phyloP scores from a whole-genome alignment of 1,140 invertebrate genomes.

The Pissodes strobi region DNA sequence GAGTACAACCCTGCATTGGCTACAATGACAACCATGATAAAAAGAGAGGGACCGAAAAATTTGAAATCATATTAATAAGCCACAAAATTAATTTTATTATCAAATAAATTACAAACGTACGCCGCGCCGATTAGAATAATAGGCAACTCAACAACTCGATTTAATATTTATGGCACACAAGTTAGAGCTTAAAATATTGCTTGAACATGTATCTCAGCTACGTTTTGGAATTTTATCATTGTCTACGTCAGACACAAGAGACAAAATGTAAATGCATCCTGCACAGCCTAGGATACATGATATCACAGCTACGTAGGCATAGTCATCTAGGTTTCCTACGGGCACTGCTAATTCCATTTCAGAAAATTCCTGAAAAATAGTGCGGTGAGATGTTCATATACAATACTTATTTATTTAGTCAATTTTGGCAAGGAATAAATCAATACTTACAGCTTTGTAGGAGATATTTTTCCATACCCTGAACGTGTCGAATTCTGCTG shows the following conservation, averaged over 20 bases:
- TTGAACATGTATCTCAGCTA: too few relatives aligned
- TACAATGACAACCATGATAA: too few relatives aligned
- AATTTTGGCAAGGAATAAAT: background rate
- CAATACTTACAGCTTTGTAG: slow-evolving; percentile 49
- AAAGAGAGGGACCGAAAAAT: too few relatives aligned
- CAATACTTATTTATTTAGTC: background rate
- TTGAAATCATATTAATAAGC: too few relatives aligned
- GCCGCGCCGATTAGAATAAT: too few relatives aligned
- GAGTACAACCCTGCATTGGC: too few relatives aligned
- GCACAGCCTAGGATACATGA: slow-evolving; percentile 54
- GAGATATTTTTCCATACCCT: slow-evolving; percentile 53
- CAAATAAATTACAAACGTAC: too few relatives aligned
- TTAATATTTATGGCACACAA: too few relatives aligned
- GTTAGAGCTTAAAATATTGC: too few relatives aligned
- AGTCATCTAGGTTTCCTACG: slow-evolving; percentile 55
- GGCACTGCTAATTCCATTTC: slow-evolving; percentile 53
- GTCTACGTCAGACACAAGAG: slow-evolving; percentile 5
- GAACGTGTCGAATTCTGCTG: slow-evolving; percentile 27
- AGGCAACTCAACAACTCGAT: too few relatives aligned
- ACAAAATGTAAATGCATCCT: slow-evolving; percentile 53
- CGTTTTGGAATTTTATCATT: too few relatives aligned
- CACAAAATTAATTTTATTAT: too few relatives aligned
- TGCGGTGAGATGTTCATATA: slow-evolving; percentile 9
- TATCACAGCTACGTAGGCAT: slow-evolving; percentile 51
- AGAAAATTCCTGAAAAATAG: slow-evolving; percentile 51